Evolutionary conservation across 2,113 vertebrate genomes (phyloP).

Genomic region (Archilochus colubris): DNA sequence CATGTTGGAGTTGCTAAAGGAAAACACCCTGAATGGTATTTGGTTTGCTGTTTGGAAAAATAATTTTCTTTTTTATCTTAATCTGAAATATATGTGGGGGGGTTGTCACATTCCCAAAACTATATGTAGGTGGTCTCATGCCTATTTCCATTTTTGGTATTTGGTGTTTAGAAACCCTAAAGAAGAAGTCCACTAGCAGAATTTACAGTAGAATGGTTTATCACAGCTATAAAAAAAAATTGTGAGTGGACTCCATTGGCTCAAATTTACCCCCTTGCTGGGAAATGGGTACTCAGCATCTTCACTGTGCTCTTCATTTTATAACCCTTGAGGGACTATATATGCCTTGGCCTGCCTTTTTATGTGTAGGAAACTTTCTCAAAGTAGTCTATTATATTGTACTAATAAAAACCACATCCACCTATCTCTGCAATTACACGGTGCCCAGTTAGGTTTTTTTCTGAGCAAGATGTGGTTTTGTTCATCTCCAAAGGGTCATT

Average conservation of each 20-base stretch:
- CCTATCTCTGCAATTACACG: neutral
- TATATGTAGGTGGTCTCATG: neutral
- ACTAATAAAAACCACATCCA: neutral
- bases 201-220: neutral
- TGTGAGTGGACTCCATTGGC: neutral
- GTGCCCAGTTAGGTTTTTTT: neutral
- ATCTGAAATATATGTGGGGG: neutral
- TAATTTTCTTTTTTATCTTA: neutral
- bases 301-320: neutral
- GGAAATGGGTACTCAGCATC: neutral
- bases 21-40: neutral
- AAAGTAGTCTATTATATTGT: neutral
- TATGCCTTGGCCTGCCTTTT: neutral
- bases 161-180: neutral
- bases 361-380: neutral
- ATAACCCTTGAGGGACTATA: neutral
- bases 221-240: neutral
- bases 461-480: neutral
- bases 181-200: neutral
- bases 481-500: neutral
- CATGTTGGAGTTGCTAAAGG: neutral
- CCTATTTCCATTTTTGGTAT: neutral
- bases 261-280: neutral
- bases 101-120: neutral
- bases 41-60: neutral